Percentiles rank a stretch among this genome's conserved stretches.
These are phyloP conservation scores for Sprattus sprattus DNA, from an alignment of 2,113 vertebrate genomes.

Conservation along the genomic window DNA sequence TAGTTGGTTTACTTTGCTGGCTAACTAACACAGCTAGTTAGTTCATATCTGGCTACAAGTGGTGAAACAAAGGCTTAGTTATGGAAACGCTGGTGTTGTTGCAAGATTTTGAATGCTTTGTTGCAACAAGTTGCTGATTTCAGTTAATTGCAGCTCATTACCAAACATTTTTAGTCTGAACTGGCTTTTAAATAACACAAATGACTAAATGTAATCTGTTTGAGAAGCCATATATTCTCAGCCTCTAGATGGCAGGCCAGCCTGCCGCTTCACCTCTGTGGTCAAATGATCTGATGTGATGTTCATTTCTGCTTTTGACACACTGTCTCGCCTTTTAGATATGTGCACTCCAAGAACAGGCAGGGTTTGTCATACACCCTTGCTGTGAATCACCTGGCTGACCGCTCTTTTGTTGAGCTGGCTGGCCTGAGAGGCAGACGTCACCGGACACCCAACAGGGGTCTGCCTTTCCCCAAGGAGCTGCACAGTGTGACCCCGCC, in stretches of 20 bases:
- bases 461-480: constrained; percentile 64
- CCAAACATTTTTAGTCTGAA: no score
- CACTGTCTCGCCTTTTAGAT: constrained; percentile 51
- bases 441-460: constrained; percentile 61
- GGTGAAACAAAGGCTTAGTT: no score
- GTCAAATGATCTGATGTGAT: background rate
- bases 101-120: no score
- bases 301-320: background rate
- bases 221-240: background rate
- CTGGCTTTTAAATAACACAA: no score
- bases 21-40: no score
- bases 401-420: constrained; percentile 69
- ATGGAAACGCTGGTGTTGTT: no score
- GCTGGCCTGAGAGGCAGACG: constrained; percentile 62
- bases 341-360: constrained; percentile 77
- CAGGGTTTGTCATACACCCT: constrained; percentile 70
- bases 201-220: background rate
- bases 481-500: constrained; percentile 60
- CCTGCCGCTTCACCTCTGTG: background rate
- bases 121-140: no score
- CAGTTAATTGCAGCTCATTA: no score
- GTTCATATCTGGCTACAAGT: no score
- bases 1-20: no score
- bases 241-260: background rate
- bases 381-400: constrained; percentile 73